Conservation (phyloP, 92 coral and sea anemone genomes). For the Epizoanthus stellaris region DNA sequence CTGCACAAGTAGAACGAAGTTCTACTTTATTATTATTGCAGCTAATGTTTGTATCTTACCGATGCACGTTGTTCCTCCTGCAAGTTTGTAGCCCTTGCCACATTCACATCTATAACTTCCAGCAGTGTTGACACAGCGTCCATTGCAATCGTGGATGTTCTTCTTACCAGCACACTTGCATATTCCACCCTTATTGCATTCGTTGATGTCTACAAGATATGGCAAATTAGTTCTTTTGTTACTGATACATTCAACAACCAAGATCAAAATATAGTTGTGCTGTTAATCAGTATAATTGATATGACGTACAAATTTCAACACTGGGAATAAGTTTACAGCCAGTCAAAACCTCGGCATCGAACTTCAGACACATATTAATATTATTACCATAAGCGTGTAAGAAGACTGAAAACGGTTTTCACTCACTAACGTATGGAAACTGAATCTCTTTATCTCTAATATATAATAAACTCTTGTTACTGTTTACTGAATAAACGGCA, state of each 20-base stretch:
- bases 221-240: background rate
- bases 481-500: too few species aligned
- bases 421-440: too few species aligned
- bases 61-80: background rate
- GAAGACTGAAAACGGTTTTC: too few species aligned
- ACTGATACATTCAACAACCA: background rate
- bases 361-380: too few species aligned
- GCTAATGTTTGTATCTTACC: background rate
- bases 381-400: too few species aligned
- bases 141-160: constrained; percentile 1
- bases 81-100: constrained; percentile 7
- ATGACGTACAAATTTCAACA: too few species aligned
- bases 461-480: too few species aligned
- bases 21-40: background rate
- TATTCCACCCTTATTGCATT: constrained; percentile 2
- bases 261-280: background rate
- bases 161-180: constrained; percentile 12
- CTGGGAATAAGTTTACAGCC: too few species aligned
- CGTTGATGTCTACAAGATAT: constrained; percentile 5
- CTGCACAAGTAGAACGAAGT: background rate
- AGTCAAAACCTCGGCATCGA: too few species aligned
- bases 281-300: background rate
- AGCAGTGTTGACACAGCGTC: background rate
- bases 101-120: constrained; percentile 10
- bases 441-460: too few species aligned